Evolutionary conservation across 2,797 vertebrate species (phyloP).

Genomic region (Etheostoma nigrum): DNA sequence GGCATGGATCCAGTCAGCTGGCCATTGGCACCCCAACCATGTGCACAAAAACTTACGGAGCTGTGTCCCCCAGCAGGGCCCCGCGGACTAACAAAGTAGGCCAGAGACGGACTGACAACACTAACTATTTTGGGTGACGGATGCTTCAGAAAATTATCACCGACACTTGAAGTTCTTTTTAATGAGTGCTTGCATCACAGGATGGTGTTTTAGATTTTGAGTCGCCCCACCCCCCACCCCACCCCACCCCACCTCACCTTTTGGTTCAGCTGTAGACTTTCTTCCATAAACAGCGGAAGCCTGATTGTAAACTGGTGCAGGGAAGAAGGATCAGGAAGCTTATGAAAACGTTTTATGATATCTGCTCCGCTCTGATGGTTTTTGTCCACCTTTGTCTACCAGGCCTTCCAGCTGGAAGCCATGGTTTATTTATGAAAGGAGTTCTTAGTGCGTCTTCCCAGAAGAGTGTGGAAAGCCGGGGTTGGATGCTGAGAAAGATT

Average conservation of each 20-base stretch:
- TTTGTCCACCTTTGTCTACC: not conserved
- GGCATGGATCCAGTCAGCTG: conserved; percentile 51
- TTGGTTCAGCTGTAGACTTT: conserved; percentile 39
- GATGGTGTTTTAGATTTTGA: conserved; percentile 54
- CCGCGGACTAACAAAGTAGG: conserved; percentile 1
- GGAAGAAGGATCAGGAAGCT: conserved; percentile 39
- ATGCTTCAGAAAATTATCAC: conserved; percentile 47
- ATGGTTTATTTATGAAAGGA: conserved; percentile 41
- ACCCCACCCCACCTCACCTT: not conserved
- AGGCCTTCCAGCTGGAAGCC: not conserved
- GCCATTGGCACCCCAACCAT: conserved; percentile 32
- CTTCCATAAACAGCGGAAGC: conserved; percentile 71
- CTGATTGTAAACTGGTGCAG: conserved; percentile 61
- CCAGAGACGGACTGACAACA: conserved; percentile 19
- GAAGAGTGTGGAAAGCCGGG: conserved; percentile 18
- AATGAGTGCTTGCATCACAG: conserved; percentile 29
- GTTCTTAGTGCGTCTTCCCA: conserved; percentile 10
- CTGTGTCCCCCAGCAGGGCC: not conserved
- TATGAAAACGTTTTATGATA: conserved; percentile 9
- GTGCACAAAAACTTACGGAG: conserved; percentile 28
- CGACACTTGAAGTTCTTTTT: conserved; percentile 36
- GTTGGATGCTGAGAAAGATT: conserved; percentile 7
- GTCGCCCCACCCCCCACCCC: not conserved
- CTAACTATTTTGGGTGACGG: conserved; percentile 36
- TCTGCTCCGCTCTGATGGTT: not conserved